A percentile compares a stretch with the other conserved stretches of the same genome.
Evolutionary conservation across 2,797 vertebrate species (phyloP).

Genomic region (Galagoides demidoff): DNA sequence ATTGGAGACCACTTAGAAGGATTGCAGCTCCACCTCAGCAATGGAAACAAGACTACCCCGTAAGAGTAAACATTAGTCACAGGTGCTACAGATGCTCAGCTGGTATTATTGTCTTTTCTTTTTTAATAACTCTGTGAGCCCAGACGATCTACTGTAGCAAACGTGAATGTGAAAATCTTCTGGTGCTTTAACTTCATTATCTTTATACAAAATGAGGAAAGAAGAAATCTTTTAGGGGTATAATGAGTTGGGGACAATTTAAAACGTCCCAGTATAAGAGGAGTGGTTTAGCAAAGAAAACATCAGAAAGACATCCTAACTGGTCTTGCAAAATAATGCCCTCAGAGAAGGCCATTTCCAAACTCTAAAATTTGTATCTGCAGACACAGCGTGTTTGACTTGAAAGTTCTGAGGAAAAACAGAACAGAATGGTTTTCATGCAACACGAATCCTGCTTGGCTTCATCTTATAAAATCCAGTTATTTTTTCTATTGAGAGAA

Average conservation of each 20-base stretch:
- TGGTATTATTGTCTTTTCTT: constrained; percentile 63
- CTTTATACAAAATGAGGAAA: constrained; percentile 78
- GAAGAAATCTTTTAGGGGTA: constrained; percentile 81
- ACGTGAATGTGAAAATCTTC: constrained; percentile 80
- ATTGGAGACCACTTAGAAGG: constrained; percentile 80
- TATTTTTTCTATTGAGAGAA: not conserved
- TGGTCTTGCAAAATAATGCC: constrained; percentile 60
- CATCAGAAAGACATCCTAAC: constrained; percentile 68
- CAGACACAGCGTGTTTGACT: not conserved
- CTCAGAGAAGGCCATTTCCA: constrained; percentile 65
- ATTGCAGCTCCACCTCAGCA: constrained; percentile 41
- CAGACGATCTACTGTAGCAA: constrained; percentile 75
- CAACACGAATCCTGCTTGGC: not conserved
- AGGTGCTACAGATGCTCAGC: not conserved
- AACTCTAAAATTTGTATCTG: constrained; percentile 13
- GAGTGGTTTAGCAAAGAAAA: constrained; percentile 75
- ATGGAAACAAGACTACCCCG: constrained; percentile 2
- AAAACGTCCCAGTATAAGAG: constrained; percentile 80
- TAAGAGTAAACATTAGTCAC: constrained; percentile 36
- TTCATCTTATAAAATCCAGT: not conserved
- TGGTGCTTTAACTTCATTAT: constrained; percentile 75
- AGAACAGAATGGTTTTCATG: not conserved
- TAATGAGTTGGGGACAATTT: constrained; percentile 82
- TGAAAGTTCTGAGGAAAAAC: not conserved
- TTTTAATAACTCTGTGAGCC: constrained; percentile 75